A percentile compares a stretch with the other conserved stretches of the same genome.
phyloP scores from a whole-genome alignment of 2,113 vertebrate genomes.

The Clupea harengus region DNA sequence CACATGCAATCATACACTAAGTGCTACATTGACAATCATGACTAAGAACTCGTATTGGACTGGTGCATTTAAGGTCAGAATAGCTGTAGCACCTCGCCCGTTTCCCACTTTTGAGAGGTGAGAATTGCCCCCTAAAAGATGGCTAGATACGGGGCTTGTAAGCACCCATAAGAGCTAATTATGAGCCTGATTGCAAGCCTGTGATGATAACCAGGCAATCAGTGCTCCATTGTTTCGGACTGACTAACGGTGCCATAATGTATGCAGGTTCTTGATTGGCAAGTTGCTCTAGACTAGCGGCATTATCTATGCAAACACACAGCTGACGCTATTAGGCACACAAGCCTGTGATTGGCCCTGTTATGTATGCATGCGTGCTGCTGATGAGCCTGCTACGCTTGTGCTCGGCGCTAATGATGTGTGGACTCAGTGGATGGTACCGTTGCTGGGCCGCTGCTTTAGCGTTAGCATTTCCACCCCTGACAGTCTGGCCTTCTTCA shows the following conservation, averaged over 20 bases:
- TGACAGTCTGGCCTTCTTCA: conserved; percentile 98
- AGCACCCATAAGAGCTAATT: conserved; percentile 29
- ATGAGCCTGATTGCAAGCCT: conserved; percentile 31
- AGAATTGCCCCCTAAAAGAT: background rate
- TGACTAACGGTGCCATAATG: conserved; percentile 40
- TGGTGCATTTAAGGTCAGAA: background rate
- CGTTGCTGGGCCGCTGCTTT: conserved; percentile 91
- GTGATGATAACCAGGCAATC: conserved; percentile 45
- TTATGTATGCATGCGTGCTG: conserved; percentile 44
- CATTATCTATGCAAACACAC: conserved; percentile 20
- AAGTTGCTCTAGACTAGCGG: conserved; percentile 48
- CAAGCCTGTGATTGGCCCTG: conserved; percentile 47
- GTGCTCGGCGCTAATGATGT: background rate
- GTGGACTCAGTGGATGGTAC: conserved; percentile 65
- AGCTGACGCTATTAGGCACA: conserved; percentile 48
- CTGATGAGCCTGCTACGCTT: background rate
- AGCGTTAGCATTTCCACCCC: conserved; percentile 98
- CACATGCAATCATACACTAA: background rate
- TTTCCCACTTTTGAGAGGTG: background rate
- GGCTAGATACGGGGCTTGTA: background rate
- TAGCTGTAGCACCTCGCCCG: background rate
- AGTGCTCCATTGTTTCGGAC: conserved; percentile 40
- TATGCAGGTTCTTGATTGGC: conserved; percentile 32
- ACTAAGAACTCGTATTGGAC: background rate
- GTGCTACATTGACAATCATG: background rate